These are phyloP conservation scores for Chiroxiphia lanceolata DNA, from an alignment of 2,797 vertebrate species.

Conservation along the genomic window DNA sequence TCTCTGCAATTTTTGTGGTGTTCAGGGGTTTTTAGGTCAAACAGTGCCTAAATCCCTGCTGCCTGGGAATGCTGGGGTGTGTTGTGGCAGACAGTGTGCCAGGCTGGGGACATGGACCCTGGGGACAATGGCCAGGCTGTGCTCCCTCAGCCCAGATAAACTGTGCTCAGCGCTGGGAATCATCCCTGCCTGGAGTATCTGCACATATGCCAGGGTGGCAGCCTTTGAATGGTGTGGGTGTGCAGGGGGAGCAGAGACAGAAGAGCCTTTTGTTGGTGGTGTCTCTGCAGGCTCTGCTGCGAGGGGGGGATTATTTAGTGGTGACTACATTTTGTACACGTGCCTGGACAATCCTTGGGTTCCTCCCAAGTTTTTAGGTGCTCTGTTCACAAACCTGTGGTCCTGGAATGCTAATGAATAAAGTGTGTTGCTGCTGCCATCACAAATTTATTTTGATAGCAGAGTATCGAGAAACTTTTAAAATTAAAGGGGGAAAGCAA, in stretches of 20 bases:
- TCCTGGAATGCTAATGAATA: neutral
- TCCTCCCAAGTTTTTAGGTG: neutral
- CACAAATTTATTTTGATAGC: neutral
- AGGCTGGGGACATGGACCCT: neutral
- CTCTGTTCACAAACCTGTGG: neutral
- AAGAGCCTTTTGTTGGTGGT: neutral
- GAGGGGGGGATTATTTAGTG: neutral
- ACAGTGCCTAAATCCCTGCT: neutral
- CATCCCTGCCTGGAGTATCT: neutral
- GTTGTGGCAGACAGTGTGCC: neutral
- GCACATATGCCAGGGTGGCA: neutral
- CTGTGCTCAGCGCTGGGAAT: neutral
- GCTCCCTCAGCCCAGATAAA: neutral
- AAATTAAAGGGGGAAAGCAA: neutral
- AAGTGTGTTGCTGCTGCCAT: neutral
- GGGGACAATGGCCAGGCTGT: neutral
- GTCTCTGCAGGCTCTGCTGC: neutral
- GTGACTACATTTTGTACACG: neutral
- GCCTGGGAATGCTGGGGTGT: neutral
- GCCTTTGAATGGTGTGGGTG: neutral
- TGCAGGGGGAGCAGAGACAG: neutral
- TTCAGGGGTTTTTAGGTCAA: neutral
- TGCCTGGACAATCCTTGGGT: neutral
- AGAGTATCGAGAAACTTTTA: neutral
- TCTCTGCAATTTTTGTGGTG: neutral